Evolutionary conservation across 2,113 vertebrate species (phyloP).

Genomic region (Tachuris rubrigastra): DNA sequence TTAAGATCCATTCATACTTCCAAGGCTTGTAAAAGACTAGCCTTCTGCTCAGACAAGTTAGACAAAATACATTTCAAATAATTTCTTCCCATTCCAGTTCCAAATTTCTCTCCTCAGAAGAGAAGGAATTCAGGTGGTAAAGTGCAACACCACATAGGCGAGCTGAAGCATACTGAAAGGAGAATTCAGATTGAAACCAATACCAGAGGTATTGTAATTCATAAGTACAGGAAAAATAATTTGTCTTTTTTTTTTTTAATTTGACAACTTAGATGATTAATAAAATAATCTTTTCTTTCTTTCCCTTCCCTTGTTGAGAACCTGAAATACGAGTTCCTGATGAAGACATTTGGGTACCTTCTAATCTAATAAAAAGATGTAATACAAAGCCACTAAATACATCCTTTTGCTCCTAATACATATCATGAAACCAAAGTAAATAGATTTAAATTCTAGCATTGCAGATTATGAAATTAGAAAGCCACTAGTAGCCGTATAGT

Average conservation of each 20-base stretch:
- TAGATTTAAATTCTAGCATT: conserved; percentile 72
- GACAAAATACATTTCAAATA: not conserved
- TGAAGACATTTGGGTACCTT: conserved; percentile 57
- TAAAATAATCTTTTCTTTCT: not conserved
- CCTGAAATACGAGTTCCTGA: conserved; percentile 18
- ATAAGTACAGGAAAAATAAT: not conserved
- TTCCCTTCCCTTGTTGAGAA: not conserved
- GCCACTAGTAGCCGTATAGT: conserved; percentile 65
- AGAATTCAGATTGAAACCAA: not conserved
- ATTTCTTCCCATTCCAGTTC: not conserved
- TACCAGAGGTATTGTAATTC: not conserved
- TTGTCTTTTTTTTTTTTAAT: not conserved
- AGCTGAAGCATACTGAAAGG: not conserved
- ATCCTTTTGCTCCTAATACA: conserved; percentile 62
- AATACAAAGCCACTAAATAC: conserved; percentile 63
- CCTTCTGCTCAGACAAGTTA: not conserved
- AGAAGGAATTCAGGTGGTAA: not conserved
- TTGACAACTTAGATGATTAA: not conserved
- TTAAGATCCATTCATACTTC: not conserved
- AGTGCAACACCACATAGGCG: not conserved
- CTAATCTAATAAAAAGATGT: conserved; percentile 70
- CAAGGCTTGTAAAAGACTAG: not conserved
- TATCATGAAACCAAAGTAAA: conserved; percentile 75
- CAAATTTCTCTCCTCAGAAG: not conserved
- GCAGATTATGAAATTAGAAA: conserved; percentile 75